Evolutionary conservation across 2,113 vertebrate species (phyloP), one percentile per base, ranked within the genome.

Genomic region (Miniopterus natalensis): DNA sequence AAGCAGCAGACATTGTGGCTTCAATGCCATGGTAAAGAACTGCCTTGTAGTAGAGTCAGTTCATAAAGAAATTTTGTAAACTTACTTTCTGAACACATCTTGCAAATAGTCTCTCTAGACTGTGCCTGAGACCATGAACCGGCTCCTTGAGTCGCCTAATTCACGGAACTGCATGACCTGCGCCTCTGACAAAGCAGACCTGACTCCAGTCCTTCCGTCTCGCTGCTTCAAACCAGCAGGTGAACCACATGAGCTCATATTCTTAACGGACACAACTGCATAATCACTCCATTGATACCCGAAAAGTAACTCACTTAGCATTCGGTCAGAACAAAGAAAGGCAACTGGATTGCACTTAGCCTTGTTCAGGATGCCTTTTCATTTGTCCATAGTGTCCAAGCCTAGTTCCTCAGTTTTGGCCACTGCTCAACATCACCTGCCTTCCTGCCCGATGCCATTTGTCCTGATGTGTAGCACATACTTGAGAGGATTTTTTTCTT

Each of bases 201-300:
- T 45, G 85, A 97, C 92, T 91, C 84, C 57, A 78, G 85, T 93
- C 83, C 94, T 92, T 66, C 31, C 92, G 74, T 91, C 80, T 97
- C 71, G 79, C 51, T 93, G 88, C 55, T 98, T 97, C 74, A 89
- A 87, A 49, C 88, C 96, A 96, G 42, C 71, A 95, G 78, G 89
- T 91, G 63, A 96, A 97, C 94, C 94, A 97, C 45, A 59, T 80
- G n/a, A 75, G 45, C 83, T 45, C 94, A 63, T 86, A 87, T 90
- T 93, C 86, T 93, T 97, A 97, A 97, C 40, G 89, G 87, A 96
- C 53, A 92, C 73, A 96, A 93, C 86, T n/a, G 73, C 27, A 86
- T 36, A 74, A 65, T 94, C 94, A 83, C 51, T 96, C 90, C 96
- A 79, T 36, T 4, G 14, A 96, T 78, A 87, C 7, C 49, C 49